Base-by-base conservation (phyloP, 2,113 vertebrate species). In the Panurus biarmicus region DNA sequence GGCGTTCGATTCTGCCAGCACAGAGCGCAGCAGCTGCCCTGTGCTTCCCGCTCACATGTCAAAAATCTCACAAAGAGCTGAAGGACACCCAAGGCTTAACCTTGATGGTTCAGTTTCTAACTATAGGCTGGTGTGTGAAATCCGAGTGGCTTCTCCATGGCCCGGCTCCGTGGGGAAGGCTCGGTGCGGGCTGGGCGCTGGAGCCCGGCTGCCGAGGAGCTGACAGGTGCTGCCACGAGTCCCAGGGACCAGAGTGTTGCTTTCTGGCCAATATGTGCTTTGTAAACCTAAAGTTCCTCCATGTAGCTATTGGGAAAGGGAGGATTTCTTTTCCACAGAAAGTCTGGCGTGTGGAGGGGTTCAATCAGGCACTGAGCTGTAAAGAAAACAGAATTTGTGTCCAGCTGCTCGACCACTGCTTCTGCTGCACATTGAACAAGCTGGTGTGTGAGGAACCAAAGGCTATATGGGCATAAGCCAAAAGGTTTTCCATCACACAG, bases 121-220 rank as follows among this genome's bases (percentile, higher is more conserved):
- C 61, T 96, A 54, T 93, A 95, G 91, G 70, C 74, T 67, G 58
- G 7, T 22, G 26, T 79, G 61, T 94, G 93, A 91, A 96, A 95
- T n/a, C 23, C 0, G 38, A 95, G 95, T 35, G 72, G n/a, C 47
- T 61, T 10, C 69, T 65, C 42, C 70, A 1, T n/a, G 2, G 8
- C 40, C 65, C 4, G 1, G 56, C 67, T 89, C 61, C 1, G 26
- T 31, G 73, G 65, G 72, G 4, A 9, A 18, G 53, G 57, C 66
- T 81, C 3, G 23, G 28, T n/a, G 72, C 1, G 50, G 36, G 64
- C 20, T 40, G 22, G 7, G 36, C 0, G 0, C 75, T 47, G 79
- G 40, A 51, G 79, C 75, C 79, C 5, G 62, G 83, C 92, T 94
- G 90, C 90, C 21, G 19, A 54, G 87, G 22, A 13, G 70, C 70